phyloP scores from a whole-genome alignment of 2,113 vertebrate genomes.

The Petroica traversi region DNA sequence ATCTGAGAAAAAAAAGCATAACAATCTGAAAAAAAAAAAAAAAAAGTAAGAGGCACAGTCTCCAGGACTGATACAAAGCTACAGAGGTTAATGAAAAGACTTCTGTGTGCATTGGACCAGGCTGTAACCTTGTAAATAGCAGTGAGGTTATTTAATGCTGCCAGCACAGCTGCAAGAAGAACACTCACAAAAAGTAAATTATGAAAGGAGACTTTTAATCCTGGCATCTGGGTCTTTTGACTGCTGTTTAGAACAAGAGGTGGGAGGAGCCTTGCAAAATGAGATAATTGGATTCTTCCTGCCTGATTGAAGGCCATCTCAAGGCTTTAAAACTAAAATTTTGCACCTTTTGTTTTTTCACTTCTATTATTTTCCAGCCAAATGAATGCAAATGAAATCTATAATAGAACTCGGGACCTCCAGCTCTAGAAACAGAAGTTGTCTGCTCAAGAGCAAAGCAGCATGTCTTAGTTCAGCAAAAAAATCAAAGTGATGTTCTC shows the following conservation, averaged over 20 bases:
- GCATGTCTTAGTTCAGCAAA: background rate
- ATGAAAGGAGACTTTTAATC: slow-evolving; percentile 41
- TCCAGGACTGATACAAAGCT: background rate
- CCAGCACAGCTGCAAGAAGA: slow-evolving; percentile 57
- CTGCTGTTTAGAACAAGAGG: background rate
- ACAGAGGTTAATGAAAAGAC: slow-evolving; percentile 29
- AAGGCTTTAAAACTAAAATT: background rate
- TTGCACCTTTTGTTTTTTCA: accelerated
- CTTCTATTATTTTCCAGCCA: background rate
- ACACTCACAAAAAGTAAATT: background rate
- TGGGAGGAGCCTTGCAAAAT: slow-evolving; percentile 25
- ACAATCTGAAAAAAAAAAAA: background rate
- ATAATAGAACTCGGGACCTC: background rate
- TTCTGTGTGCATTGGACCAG: background rate
- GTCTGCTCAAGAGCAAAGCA: background rate
- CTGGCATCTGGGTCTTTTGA: slow-evolving; percentile 47
- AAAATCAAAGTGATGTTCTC: accelerated
- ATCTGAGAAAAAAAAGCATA: background rate
- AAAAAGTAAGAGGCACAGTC: background rate
- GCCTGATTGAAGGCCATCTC: background rate
- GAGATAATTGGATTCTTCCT: background rate
- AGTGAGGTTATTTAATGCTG: slow-evolving; percentile 19
- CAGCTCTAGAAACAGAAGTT: background rate
- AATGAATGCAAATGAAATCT: background rate
- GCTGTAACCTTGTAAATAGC: background rate